A percentile compares a stretch with the other conserved stretches of the same genome.
Conservation (phyloP, 2,888 invertebrate genomes). For the Melikaiella ostensackeni region DNA sequence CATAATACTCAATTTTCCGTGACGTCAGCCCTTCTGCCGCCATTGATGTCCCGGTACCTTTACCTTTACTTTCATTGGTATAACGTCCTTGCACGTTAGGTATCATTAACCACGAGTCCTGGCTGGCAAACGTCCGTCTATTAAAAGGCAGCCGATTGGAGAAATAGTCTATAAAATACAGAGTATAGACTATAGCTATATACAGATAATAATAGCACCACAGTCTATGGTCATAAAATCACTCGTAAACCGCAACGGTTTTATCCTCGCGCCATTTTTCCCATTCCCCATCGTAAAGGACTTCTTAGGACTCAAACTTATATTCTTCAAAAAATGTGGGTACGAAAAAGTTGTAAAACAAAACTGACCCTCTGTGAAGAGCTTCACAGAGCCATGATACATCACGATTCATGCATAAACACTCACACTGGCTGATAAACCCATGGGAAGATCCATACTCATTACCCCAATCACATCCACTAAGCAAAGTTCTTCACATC, state of each 20-base stretch:
- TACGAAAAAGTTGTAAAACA: no score
- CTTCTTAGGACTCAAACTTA: neutral
- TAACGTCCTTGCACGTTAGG: conserved; percentile 2
- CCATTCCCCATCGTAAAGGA: neutral
- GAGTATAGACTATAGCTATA: conserved; percentile 37
- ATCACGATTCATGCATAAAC: no score
- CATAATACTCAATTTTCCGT: conserved; percentile 1
- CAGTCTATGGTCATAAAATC: conserved; percentile 58
- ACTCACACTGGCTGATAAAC: no score
- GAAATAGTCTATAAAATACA: neutral
- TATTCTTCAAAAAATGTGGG: neutral
- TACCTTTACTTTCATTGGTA: neutral
- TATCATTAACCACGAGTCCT: neutral
- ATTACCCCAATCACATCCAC: no score
- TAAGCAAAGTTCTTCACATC: no score
- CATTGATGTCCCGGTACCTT: neutral
- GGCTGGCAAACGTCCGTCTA: neutral
- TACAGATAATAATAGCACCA: conserved; percentile 62
- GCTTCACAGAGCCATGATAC: no score
- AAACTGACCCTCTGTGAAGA: no score
- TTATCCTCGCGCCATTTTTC: conserved; percentile 28
- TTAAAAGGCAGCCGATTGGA: neutral
- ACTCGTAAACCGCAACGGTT: conserved; percentile 52
- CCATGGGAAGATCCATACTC: no score
- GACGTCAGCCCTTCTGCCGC: neutral